Evolutionary conservation across 2,113 vertebrate genomes (phyloP), one percentile per base, ranked within the genome.

Genomic region (Sula dactylatra): DNA sequence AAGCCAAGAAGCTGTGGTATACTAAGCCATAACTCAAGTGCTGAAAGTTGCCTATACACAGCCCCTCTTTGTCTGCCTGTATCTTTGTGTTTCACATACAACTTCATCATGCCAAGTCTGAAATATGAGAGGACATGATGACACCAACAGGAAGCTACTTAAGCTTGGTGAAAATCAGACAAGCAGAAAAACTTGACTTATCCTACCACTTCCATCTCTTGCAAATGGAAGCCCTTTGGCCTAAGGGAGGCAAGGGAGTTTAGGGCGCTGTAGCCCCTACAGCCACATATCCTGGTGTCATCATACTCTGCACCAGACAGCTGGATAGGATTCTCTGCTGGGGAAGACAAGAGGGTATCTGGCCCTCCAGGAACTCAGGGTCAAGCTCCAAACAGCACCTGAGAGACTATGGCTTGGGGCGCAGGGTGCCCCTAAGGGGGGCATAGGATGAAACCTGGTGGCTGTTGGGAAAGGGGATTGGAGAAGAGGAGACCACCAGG

Each of bases 61-160:
- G 15, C 22, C 38, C 90, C 21, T 70, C 32, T 45, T 34, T 36
- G 20, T 16, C 27, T 49, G 21, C 10, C 29, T 64, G 6, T 13
- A 0, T 13, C 29, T 71, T 13, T 24, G 8, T 49, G 13, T 52
- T 72, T 77, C 59, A 21, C 4, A 27, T 36, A 47, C 15, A 85
- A 4, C 59, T 49, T 70, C 50, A 13, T 22, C 21, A 45, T 15
- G 11, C 32, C 26, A n/a, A 56, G 36, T 56, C 49, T n/a, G 76
- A 66, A 42, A 67, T 0, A 1, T 32, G 38, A n/a, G 32, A 58
- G 6, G 7, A 50, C n/a, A 6, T 0, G 2, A 7, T 49, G 18
- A 21, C 20, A 77, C 5, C 22, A 34, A 0, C 3, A 12, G 18
- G 40, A 72, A 19, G 11, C 8, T 9, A 4, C 32, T 9, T 38